Evolutionary conservation across 2,888 invertebrate genomes (phyloP), one percentile per base, ranked within the genome.

Genomic region (Laspeyria flexula): DNA sequence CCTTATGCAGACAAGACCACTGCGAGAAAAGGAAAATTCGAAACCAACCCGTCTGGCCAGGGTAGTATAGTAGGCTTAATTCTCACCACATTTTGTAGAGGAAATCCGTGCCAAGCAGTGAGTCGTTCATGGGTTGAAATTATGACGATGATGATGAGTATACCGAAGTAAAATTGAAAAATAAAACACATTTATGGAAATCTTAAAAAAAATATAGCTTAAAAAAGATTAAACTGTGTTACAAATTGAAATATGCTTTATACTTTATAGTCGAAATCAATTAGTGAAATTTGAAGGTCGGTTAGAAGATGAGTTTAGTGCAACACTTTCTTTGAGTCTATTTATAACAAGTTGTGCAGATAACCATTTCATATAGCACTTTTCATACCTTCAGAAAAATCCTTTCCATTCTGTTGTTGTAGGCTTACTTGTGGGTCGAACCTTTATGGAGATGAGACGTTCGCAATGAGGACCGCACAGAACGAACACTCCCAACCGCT

Each of bases 401-500:
- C n/a, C n/a, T 31, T 39, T 18, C 33, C 7, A 45, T 48, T 41
- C 18, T 11, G 18, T 39, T 21, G 10, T 31, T 35, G 39, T 53
- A 44, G 40, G 42, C 41, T 29, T 30, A 44, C 29, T 38, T 30
- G 30, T 34, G 39, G 38, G 39, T 46, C 15, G 30, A 9, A 45
- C 43, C 39, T 42, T 55, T 55, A 67, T 63, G 43, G 40, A 63
- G 43, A 64, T 51, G 46, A 58, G 66, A 58, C 45, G 46, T 23
- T 45, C 49, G 45, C 49, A 62, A 67, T 63, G 59, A 62, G 57
- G 52, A 52, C 46, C 42, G 38, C 34, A 25, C 42, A 33, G 41
- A 42, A 58, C 30, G 34, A 62, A 54, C 35, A 51, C 48, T 51
- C 41, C 42, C 21, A 34, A 49, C 30, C 55, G 44, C 43, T 67